These are phyloP conservation scores for Apis dorsata DNA, from an alignment of 1,140 invertebrate species.

Conservation along the genomic window DNA sequence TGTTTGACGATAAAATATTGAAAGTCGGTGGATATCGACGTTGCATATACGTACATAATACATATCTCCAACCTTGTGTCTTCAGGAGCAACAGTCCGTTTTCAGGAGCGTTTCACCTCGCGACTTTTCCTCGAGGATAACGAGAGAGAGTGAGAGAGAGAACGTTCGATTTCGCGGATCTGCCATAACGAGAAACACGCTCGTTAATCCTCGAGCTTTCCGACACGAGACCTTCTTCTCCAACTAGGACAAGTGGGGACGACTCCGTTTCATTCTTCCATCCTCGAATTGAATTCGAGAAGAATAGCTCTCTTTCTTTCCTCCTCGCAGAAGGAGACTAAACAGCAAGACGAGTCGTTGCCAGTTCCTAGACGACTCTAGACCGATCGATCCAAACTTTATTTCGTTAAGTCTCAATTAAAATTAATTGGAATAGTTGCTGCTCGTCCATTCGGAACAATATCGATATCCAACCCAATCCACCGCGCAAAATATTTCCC, in stretches of 20 bases:
- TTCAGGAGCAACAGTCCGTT: background rate
- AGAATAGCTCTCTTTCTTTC: no score
- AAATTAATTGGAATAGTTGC: background rate
- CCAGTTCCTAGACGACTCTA: no score
- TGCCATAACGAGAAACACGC: background rate
- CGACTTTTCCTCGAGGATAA: background rate
- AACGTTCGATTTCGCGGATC: slow-evolving; percentile 28
- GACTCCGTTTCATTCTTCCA: background rate
- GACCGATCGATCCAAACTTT: background rate
- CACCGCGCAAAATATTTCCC: no score
- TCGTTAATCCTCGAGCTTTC: slow-evolving; percentile 9
- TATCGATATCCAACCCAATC: no score
- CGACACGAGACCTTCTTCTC: background rate
- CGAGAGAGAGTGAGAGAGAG: background rate
- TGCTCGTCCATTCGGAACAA: no score
- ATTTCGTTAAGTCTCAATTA: background rate
- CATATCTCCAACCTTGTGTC: background rate
- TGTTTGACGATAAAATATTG: slow-evolving; percentile 55
- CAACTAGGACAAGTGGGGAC: background rate
- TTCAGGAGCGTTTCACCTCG: no score
- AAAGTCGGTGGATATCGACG: slow-evolving; percentile 15
- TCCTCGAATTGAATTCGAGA: background rate
- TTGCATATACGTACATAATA: background rate
- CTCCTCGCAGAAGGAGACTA: background rate
- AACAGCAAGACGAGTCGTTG: no score